A percentile compares a stretch with the other conserved stretches of the same genome.
phyloP scores from a whole-genome alignment of 2,888 invertebrate genomes.

The Notocelia uddmanniana region DNA sequence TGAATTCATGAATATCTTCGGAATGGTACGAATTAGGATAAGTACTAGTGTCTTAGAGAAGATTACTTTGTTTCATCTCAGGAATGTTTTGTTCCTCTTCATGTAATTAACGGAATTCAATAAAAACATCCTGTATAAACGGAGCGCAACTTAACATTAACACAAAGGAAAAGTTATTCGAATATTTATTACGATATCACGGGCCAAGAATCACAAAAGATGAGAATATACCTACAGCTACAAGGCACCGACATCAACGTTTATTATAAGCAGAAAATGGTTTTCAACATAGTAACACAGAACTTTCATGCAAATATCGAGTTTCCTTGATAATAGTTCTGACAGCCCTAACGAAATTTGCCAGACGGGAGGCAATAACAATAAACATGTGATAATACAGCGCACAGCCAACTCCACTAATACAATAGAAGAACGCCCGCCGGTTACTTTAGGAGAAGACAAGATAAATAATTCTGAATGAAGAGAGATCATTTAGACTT shows the following conservation, averaged over 20 bases:
- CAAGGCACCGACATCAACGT: background rate
- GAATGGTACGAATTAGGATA: too few species aligned
- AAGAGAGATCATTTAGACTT: constrained; percentile 55
- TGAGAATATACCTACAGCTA: too few species aligned
- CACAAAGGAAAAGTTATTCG: constrained; percentile 33
- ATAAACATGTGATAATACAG: constrained; percentile 52
- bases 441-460: constrained; percentile 51
- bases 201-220: background rate
- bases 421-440: constrained; percentile 55
- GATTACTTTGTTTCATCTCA: too few species aligned
- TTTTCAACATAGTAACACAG: background rate
- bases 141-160: constrained; percentile 26
- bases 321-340: constrained; percentile 49
- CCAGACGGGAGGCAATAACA: constrained; percentile 54
- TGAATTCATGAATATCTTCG: too few species aligned
- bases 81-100: too few species aligned
- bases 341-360: constrained; percentile 59
- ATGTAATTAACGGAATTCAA: too few species aligned
- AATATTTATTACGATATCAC: background rate
- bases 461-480: constrained; percentile 67
- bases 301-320: constrained; percentile 36
- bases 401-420: constrained; percentile 53
- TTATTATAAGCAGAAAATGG: background rate
- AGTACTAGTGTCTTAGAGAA: too few species aligned
- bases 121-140: too few species aligned